Percentiles rank a stretch among this genome's conserved stretches.
Conservation (phyloP, 2,888 invertebrate genomes). For the Caenorhabditis virilis region DNA sequence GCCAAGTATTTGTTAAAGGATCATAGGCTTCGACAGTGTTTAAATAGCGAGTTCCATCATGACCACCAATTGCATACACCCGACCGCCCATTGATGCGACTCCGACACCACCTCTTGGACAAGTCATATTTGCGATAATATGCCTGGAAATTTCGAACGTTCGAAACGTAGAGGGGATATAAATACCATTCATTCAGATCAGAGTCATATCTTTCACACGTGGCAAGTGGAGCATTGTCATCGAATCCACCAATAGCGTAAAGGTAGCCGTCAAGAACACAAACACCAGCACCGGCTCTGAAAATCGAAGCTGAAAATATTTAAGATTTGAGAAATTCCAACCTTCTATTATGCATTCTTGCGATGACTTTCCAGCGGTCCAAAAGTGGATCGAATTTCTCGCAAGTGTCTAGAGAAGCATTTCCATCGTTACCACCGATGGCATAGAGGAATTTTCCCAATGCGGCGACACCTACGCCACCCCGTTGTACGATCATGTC, state of each 20-base stretch:
- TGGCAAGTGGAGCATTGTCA: slow-evolving; percentile 71
- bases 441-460: slow-evolving; percentile 70
- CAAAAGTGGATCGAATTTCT: slow-evolving; percentile 71
- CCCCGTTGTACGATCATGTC: slow-evolving; percentile 71
- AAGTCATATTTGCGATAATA: slow-evolving; percentile 54
- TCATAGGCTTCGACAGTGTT: slow-evolving; percentile 66
- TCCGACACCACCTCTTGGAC: slow-evolving; percentile 68
- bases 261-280: slow-evolving; percentile 71
- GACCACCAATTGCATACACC: slow-evolving; percentile 69
- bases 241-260: slow-evolving; percentile 71
- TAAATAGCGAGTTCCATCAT: slow-evolving; percentile 64
- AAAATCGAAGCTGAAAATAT: slow-evolving; percentile 3
- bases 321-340: not conserved
- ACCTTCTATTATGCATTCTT: slow-evolving; percentile 70
- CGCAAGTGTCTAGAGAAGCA: slow-evolving; percentile 71
- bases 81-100: slow-evolving; percentile 68
- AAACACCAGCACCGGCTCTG: slow-evolving; percentile 72
- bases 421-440: slow-evolving; percentile 73
- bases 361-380: slow-evolving; percentile 71
- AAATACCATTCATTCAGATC: slow-evolving; percentile 70
- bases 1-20: slow-evolving; percentile 68
- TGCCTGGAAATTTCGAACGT: no score
- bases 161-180: no score
- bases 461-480: slow-evolving; percentile 71
- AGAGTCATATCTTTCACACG: slow-evolving; percentile 70